Evolutionary conservation across 1,140 invertebrate species (phyloP), one percentile per base, ranked within the genome.

Genomic region (Macrobrachium nipponense): DNA sequence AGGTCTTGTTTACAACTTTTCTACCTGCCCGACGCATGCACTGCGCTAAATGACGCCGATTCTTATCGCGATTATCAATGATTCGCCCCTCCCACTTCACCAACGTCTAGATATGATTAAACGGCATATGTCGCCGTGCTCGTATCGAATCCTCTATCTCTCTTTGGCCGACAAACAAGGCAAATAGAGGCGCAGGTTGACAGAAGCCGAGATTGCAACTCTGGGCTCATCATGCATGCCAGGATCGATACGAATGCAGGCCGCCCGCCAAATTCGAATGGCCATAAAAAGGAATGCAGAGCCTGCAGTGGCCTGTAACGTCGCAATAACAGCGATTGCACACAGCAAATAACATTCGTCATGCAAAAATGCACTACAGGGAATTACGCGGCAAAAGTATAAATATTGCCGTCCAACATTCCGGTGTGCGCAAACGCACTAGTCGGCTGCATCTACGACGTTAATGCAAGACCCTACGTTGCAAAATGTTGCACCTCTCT

Each of bases 1-100:
- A 87, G 85, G 44, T 77, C 85, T 87, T 87, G 85, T 87, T 87
- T 87, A 87, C 85, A 87, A 87, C 79, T 81, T 87, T 87, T 87
- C 79, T 87, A 87, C 85, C 85, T 87, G 85, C 77, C 85, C 62
- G 58, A 61, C 51, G 83, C 58, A 83, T 62, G 70, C 82, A 77
- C 59, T 81, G 58, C 27, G 68, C 68, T 51, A 60, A 72, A 72
- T 72, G 23, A 60, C 61, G 20, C 66, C 70, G 20, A 70, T 43
- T 80, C 64, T 18, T 80, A 12, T 80, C 27, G 17, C 10, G 11
- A 80, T 44, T 66, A 20, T 80, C 8, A 80, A 36, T 43, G 15
- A 10, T 51, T 36, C 15, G n/a, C 44, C 5, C 5, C 15, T 66
- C 61, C 20, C 15, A 27, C 36, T 80, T 17, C 44, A 20, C 14